Evolutionary conservation across 2,888 invertebrate genomes (phyloP), one percentile per base, ranked within the genome.

Genomic region (Cancer borealis): DNA sequence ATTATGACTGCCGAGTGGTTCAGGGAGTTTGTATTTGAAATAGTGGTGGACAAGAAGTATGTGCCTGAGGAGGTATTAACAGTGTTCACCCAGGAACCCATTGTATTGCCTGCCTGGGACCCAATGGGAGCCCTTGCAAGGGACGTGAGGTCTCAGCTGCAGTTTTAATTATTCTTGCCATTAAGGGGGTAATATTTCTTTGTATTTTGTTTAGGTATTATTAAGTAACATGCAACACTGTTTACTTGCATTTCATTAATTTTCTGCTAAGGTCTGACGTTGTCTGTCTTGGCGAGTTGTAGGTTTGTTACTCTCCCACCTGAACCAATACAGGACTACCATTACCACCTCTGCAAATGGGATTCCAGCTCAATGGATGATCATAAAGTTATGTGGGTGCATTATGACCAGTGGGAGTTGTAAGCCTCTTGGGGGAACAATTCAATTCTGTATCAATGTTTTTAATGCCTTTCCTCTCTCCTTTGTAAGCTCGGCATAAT

Each of bases 101-200:
- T 97, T 95, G 97, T 98, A 73, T 97, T 99, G 96, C 99, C 99
- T 3, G 98, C 99, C 0, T 99, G 99, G 99, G 99, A 99, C 97
- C 99, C 99, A 1, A 98, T 99, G 98, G 99, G 99, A 12, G 95
- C 96, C 14, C 92, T 96, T 54, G 96, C 96, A 17, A 88, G 92
- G 14, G 88, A 95, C 21, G 91, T 46, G n/a, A 91, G 46, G n/a
- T 60, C 91, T 47, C 73, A 79, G 14, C n/a, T 66, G 12, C 91
- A 79, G 12, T 79, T 79, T 91, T 91, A 91, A 91, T 79, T 46
- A 26, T 66, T 14, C 1, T 47, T 46, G 5, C 47, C 26, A 6
- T 79, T 91, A 91, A 66, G 39, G 47, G 47, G 6, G 46, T 91
- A 91, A 91, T 91, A 73, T 10, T 73, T 73, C 45, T 73, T 10